phyloP scores from a whole-genome alignment of 2,888 invertebrate species.

The Piscicola geometra region DNA sequence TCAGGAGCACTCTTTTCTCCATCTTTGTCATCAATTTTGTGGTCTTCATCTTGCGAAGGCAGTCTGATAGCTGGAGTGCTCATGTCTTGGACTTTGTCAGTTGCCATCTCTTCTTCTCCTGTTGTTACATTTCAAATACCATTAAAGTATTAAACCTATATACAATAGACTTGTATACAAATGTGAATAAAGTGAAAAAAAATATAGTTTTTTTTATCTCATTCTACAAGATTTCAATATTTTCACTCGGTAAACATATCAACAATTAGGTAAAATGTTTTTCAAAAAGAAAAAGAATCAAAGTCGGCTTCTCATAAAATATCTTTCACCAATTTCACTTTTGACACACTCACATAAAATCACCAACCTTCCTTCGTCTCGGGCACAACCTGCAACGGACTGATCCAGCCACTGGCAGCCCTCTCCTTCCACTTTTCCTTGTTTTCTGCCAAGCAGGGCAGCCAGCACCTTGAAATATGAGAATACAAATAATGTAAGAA shows the following conservation, averaged over 20 bases:
- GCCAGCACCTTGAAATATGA: conserved; percentile 29
- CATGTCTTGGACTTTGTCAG: neutral
- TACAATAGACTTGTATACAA: too few relatives aligned
- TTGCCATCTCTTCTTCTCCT: neutral
- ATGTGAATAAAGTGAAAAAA: too few relatives aligned
- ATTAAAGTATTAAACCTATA: too few relatives aligned
- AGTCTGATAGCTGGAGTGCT: neutral
- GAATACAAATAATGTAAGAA: too few relatives aligned
- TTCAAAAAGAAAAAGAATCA: too few relatives aligned
- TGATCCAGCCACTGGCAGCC: conserved; percentile 34
- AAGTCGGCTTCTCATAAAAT: too few relatives aligned
- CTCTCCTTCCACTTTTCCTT: conserved; percentile 37
- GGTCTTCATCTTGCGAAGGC: neutral
- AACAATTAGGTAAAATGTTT: too few relatives aligned
- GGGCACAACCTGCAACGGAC: conserved; percentile 22
- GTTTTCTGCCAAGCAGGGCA: conserved; percentile 28
- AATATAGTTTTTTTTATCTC: too few relatives aligned
- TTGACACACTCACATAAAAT: too few relatives aligned
- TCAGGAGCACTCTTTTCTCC: neutral
- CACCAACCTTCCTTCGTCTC: conserved; percentile 8
- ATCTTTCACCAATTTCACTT: too few relatives aligned
- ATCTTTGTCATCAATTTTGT: neutral
- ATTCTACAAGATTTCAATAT: too few relatives aligned
- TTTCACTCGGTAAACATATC: too few relatives aligned
- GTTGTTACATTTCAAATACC: neutral